Evolutionary conservation across 2,888 invertebrate genomes (phyloP), one percentile per base, ranked within the genome.

Genomic region (Lagria hirta): DNA sequence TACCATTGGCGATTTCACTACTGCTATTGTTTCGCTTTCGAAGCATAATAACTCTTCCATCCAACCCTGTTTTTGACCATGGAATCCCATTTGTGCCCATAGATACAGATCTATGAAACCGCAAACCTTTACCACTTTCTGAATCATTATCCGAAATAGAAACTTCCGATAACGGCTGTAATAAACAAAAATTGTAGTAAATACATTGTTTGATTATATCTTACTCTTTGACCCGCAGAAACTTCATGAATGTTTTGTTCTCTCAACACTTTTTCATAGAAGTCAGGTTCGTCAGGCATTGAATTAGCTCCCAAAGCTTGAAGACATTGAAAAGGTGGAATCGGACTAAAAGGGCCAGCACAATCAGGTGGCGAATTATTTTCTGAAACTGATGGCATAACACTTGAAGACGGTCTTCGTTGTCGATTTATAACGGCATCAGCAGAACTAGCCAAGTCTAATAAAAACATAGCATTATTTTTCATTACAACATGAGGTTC

Each of bases 401-500:
- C 55, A 36, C 60, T 60, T 3, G 61, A 60, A 3, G 71, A 70
- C 5, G 66, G 59, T 21, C 67, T 44, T 38, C 71, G 54, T 26
- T 66, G 69, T 28, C 63, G 61, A 5, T 58, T 57, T 12, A 64
- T 60, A 43, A 61, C 61, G n/a, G 57, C 58, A 49, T 80, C 78
- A 2, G 83, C 82, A 1, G 88, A 82, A 49, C 91, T 88, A 1
- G 90, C 89, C 36, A 97, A 70, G 65, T 96, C 95, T 44, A 98
- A 75, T 6, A 98, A 73, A 67, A 97, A 98, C 70, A 93, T 81
- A 0, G 98, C 95, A 68, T 98, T 98, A 65, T 93, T 93, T 58
- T 87, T 88, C 80, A 97, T 88, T 3, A 87, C 80, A 28, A 84
- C 72, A 63, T 91, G 79, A 49, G 69, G 62, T 36, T 72, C 71